phyloP scores from a whole-genome alignment of 64 coral and sea anemone genomes.

The Actinia tenebrosa region DNA sequence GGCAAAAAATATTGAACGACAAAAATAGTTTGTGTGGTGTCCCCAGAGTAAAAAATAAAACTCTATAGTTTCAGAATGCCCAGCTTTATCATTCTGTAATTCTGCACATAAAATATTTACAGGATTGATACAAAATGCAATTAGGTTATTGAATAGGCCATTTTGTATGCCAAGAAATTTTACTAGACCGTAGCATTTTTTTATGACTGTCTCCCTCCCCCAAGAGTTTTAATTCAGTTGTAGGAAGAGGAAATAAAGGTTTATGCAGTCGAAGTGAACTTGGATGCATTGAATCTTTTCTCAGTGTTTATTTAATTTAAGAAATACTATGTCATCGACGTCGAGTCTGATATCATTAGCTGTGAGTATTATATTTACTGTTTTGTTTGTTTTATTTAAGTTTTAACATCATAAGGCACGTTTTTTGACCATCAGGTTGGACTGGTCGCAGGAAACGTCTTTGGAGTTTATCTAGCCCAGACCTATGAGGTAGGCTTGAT shows the following conservation, averaged over 20 bases:
- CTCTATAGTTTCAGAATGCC: background rate
- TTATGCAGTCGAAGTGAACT: background rate
- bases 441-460: constrained; percentile 36
- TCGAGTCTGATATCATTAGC: constrained; percentile 29
- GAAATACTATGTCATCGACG: constrained; percentile 21
- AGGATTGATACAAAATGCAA: background rate
- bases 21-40: background rate
- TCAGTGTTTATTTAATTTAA: background rate
- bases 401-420: background rate
- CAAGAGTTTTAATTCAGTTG: background rate
- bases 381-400: background rate
- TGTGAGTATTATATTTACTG: background rate
- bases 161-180: too few species aligned
- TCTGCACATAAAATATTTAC: too few species aligned
- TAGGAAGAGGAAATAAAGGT: background rate
- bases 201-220: background rate
- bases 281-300: background rate
- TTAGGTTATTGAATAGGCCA: too few species aligned
- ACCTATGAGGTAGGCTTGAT: constrained; percentile 39
- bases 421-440: constrained; percentile 27
- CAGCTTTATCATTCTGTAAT: background rate
- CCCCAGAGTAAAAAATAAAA: background rate
- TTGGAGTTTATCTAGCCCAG: constrained; percentile 59
- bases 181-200: background rate
- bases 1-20: background rate